phyloP scores from a whole-genome alignment of 1,140 invertebrate genomes.

The Cryptotermes secundus region DNA sequence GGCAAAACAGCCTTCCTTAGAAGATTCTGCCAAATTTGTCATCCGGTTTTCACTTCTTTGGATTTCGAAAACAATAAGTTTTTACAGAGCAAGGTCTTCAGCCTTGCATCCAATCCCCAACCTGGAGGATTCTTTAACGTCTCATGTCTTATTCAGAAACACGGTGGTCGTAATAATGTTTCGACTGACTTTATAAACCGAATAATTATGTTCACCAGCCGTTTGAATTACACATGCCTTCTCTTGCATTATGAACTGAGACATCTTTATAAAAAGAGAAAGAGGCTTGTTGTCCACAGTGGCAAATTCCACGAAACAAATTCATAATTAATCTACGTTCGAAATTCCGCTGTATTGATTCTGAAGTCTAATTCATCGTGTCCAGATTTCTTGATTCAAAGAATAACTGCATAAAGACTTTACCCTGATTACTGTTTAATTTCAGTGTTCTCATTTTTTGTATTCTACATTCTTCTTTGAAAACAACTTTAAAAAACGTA shows the following conservation, averaged over 20 bases:
- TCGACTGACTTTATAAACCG: background rate
- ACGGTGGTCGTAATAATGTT: background rate
- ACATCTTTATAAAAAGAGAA: background rate
- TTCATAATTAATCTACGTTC: background rate
- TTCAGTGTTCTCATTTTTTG: background rate
- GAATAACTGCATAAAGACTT: background rate
- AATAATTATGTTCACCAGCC: background rate
- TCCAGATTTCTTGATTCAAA: background rate
- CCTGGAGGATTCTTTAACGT: no score
- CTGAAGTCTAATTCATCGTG: background rate
- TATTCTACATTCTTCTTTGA: background rate
- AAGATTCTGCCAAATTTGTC: no score
- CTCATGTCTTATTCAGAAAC: background rate
- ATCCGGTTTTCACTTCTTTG: no score
- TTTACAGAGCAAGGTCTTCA: no score
- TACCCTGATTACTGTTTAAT: background rate
- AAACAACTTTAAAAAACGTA: background rate
- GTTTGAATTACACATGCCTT: background rate
- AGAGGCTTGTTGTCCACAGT: background rate
- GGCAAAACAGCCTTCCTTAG: no score
- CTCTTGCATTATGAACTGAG: background rate
- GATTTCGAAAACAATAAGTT: no score
- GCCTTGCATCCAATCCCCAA: no score
- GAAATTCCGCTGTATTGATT: background rate
- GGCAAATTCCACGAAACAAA: background rate